A percentile compares a stretch with the other conserved stretches of the same genome.
Conservation (phyloP, 2,797 vertebrate species). For the Aphelocoma californica region DNA sequence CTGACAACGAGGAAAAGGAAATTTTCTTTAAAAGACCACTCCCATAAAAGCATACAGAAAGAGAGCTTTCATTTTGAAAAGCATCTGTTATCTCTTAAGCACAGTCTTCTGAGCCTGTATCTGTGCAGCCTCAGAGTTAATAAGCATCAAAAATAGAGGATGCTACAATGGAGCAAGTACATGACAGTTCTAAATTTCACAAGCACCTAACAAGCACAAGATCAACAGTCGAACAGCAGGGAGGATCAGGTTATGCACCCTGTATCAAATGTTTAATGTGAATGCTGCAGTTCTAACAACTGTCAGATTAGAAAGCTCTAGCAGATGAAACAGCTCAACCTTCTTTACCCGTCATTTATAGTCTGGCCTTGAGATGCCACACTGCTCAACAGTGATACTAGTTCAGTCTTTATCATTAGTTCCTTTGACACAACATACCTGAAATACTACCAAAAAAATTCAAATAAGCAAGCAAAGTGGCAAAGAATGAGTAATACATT, state of each 20-base stretch:
- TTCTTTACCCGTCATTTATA: not conserved
- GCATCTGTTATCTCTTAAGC: not conserved
- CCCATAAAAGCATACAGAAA: not conserved
- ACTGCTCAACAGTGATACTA: not conserved
- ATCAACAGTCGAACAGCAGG: not conserved
- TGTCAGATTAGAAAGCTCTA: not conserved
- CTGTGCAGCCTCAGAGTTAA: not conserved
- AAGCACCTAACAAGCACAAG: not conserved
- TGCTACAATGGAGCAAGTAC: not conserved
- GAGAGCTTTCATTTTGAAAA: not conserved
- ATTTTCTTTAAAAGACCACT: not conserved
- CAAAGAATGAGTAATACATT: not conserved
- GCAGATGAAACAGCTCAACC: not conserved
- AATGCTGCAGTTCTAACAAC: not conserved
- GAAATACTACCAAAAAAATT: not conserved
- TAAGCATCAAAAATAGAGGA: not conserved
- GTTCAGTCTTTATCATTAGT: not conserved
- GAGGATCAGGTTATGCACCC: not conserved
- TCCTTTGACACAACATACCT: not conserved
- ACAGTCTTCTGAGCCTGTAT: not conserved
- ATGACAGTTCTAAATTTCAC: not conserved
- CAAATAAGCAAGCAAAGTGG: not conserved
- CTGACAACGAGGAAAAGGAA: not conserved
- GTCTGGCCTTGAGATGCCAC: not conserved
- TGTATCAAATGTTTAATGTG: not conserved